A percentile compares a stretch with the other conserved stretches of the same genome.
Evolutionary conservation across 2,888 invertebrate species (phyloP).

Genomic region (Meliscaeva auricollis): DNA sequence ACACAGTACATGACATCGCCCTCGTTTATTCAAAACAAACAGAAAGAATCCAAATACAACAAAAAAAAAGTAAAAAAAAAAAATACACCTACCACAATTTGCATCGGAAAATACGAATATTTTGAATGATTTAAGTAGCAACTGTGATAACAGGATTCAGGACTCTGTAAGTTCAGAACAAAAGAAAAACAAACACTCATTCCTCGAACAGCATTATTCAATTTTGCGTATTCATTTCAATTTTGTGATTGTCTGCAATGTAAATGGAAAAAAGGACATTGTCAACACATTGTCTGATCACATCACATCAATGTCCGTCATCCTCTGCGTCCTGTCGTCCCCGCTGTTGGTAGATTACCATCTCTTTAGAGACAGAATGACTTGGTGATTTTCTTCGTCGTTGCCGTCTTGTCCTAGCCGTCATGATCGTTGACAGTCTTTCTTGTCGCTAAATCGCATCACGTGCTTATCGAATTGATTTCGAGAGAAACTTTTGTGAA

Average conservation of each 20-base stretch:
- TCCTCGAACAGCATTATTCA: conserved; percentile 53
- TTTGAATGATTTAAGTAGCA: conserved; percentile 30
- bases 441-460: conserved; percentile 58
- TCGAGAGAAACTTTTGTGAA: conserved; percentile 55
- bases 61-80: not conserved
- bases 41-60: not conserved
- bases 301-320: conserved; percentile 54
- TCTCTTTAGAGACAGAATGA: conserved; percentile 14
- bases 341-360: conserved; percentile 43
- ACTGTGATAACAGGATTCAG: conserved; percentile 19
- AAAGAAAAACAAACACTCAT: conserved; percentile 31
- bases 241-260: conserved; percentile 62
- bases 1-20: conserved; percentile 4
- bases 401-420: not conserved
- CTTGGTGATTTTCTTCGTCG: not conserved
- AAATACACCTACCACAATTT: conserved; percentile 22
- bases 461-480: conserved; percentile 70
- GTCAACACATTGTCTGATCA: conserved; percentile 69
- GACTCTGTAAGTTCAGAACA: conserved; percentile 32
- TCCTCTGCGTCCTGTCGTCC: not conserved
- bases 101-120: conserved; percentile 23
- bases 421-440: conserved; percentile 8
- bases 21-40: conserved; percentile 17
- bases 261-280: conserved; percentile 62
- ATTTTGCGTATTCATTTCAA: conserved; percentile 71